Conservation (phyloP, 2,888 invertebrate genomes). For the Nasonia oneida region DNA sequence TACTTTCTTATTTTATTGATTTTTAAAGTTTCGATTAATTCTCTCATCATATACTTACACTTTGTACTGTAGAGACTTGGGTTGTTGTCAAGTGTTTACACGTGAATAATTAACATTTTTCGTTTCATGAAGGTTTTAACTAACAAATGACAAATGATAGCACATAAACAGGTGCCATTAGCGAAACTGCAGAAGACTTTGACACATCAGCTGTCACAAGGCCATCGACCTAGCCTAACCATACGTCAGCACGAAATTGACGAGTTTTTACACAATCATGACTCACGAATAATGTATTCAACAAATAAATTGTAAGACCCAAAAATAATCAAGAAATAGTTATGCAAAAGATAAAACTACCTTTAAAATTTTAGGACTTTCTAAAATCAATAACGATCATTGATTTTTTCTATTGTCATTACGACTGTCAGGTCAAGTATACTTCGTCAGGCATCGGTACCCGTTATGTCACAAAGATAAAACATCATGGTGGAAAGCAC, state of each 20-base stretch:
- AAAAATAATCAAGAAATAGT: not conserved
- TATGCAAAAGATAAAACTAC: not conserved
- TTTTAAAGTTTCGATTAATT: not conserved
- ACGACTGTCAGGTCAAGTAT: too few relatives aligned
- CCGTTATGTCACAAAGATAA: not conserved
- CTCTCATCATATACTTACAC: not conserved
- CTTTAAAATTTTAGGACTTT: not conserved
- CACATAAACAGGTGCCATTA: not conserved
- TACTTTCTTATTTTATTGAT: not conserved
- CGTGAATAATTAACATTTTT: not conserved
- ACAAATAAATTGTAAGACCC: not conserved
- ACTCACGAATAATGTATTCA: not conserved
- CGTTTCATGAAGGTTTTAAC: not conserved
- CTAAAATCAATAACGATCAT: too few relatives aligned
- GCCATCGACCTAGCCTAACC: conserved; percentile 12
- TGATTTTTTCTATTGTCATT: too few relatives aligned
- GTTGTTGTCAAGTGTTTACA: not conserved
- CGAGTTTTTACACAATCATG: not conserved
- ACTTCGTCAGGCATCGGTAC: not conserved
- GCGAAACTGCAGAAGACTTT: conserved; percentile 3
- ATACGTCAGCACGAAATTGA: not conserved
- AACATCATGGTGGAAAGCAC: conserved; percentile 6
- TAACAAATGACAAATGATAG: not conserved
- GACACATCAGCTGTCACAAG: conserved; percentile 28
- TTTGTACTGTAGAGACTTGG: not conserved